Evolutionary conservation across 1,140 invertebrate species (phyloP).

Genomic region (Drosophila seguyi): DNA sequence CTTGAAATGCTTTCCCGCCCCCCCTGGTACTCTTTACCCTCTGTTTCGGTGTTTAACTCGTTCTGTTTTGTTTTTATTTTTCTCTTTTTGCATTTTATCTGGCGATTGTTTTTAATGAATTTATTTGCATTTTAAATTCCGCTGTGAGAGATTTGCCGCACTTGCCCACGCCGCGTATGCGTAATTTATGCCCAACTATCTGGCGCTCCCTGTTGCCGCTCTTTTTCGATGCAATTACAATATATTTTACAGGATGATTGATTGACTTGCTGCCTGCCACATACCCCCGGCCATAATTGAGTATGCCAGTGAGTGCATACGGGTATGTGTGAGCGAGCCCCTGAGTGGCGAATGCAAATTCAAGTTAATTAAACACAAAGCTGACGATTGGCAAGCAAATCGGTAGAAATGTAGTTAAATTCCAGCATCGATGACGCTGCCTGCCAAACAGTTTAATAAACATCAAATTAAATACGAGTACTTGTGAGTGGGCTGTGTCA

Average conservation of each 20-base stretch:
- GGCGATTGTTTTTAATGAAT: constrained; percentile 63
- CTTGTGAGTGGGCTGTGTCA: constrained; percentile 29
- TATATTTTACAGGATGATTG: constrained; percentile 52
- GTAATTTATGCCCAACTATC: constrained; percentile 56
- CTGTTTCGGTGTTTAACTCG: background rate
- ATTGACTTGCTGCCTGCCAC: constrained; percentile 53
- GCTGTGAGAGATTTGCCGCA: constrained; percentile 48
- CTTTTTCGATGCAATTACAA: constrained; percentile 54
- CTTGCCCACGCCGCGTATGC: constrained; percentile 53
- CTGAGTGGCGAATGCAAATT: constrained; percentile 37
- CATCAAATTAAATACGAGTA: constrained; percentile 42
- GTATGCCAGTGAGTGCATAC: constrained; percentile 22
- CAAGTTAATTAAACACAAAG: constrained; percentile 46
- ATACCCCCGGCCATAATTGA: constrained; percentile 18
- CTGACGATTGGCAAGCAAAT: constrained; percentile 13
- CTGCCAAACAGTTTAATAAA: constrained; percentile 28
- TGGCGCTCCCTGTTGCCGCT: constrained; percentile 12
- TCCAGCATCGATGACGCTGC: constrained; percentile 18
- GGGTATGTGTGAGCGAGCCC: constrained; percentile 4
- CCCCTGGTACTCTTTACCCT: background rate
- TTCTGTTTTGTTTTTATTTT: constrained; percentile 9
- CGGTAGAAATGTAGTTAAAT: constrained; percentile 15
- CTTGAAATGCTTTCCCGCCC: constrained; percentile 4
- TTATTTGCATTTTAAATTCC: constrained; percentile 67
- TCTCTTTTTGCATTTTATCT: constrained; percentile 45